Evolutionary conservation across 2,888 invertebrate genomes (phyloP).

Genomic region (Spatulosminthurus flaviceps): DNA sequence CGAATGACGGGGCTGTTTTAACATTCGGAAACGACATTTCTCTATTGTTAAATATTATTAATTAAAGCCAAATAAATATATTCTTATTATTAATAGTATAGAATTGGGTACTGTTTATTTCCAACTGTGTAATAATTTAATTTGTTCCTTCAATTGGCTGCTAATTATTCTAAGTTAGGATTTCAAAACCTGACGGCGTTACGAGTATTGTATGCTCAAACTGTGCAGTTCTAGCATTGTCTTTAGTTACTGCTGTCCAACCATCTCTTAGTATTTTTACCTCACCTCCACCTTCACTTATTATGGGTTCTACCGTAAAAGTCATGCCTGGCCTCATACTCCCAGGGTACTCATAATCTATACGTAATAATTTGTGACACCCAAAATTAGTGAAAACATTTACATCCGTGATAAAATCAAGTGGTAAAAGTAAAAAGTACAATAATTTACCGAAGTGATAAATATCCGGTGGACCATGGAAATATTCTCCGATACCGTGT

Average conservation of each 20-base stretch:
- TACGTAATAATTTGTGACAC: too few relatives aligned
- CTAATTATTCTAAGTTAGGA: conserved; percentile 74
- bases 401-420: too few relatives aligned
- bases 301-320: conserved; percentile 92
- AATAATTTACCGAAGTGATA: conserved; percentile 76
- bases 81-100: neutral
- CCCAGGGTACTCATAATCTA: conserved; percentile 61
- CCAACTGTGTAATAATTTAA: too few relatives aligned
- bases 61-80: conserved; percentile 12
- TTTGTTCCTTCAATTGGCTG: neutral
- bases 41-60: neutral
- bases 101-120: too few relatives aligned
- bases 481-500: conserved; percentile 91
- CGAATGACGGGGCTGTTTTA: neutral
- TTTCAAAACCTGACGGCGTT: conserved; percentile 78
- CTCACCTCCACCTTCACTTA: conserved; percentile 78
- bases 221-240: conserved; percentile 85
- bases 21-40: neutral
- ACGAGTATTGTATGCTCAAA: conserved; percentile 91
- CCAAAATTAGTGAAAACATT: too few relatives aligned
- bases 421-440: too few relatives aligned
- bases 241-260: conserved; percentile 90
- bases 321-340: conserved; percentile 88
- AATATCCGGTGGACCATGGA: conserved; percentile 92
- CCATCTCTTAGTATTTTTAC: conserved; percentile 82